These are phyloP conservation scores for Rhynchomys soricoides DNA, from an alignment of 2,113 vertebrate species.

Conservation along the genomic window DNA sequence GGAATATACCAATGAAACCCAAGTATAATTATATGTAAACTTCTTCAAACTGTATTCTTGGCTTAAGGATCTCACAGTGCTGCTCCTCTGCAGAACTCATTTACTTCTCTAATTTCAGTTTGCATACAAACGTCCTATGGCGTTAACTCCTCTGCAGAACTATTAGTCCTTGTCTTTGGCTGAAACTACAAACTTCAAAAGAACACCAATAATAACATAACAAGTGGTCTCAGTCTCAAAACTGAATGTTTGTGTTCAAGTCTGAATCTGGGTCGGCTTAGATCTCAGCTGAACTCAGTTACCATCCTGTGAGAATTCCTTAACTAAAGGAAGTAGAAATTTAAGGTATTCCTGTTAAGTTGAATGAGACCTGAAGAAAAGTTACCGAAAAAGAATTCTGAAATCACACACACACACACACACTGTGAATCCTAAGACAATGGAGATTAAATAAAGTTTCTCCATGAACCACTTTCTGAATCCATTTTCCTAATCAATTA, in stretches of 20 bases:
- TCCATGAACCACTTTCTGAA: not conserved
- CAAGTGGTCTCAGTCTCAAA: not conserved
- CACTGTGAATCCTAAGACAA: not conserved
- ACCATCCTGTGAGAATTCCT: slow-evolving; percentile 55
- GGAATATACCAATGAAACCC: not conserved
- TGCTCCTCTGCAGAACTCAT: slow-evolving; percentile 13
- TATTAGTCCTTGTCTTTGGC: slow-evolving; percentile 2
- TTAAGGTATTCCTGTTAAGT: slow-evolving; percentile 44
- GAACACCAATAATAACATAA: not conserved
- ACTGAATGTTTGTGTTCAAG: slow-evolving; percentile 36
- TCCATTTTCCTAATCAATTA: slow-evolving; percentile 20
- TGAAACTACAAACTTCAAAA: slow-evolving; percentile 46
- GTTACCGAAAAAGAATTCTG: not conserved
- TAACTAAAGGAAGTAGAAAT: slow-evolving; percentile 34
- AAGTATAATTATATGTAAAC: slow-evolving; percentile 32
- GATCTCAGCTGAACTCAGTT: slow-evolving; percentile 60
- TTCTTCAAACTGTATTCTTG: slow-evolving; percentile 51
- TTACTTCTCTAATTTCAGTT: slow-evolving; percentile 53
- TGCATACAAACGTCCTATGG: not conserved
- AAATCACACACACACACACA: not conserved
- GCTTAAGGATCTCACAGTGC: not conserved
- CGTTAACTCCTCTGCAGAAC: not conserved
- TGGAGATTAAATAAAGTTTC: not conserved
- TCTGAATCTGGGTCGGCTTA: slow-evolving; percentile 52
- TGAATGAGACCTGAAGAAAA: slow-evolving; percentile 26